A percentile compares a stretch with the other conserved stretches of the same genome.
Evolutionary conservation across 2,113 vertebrate genomes (phyloP).

Genomic region (Erpornis zantholeuca): DNA sequence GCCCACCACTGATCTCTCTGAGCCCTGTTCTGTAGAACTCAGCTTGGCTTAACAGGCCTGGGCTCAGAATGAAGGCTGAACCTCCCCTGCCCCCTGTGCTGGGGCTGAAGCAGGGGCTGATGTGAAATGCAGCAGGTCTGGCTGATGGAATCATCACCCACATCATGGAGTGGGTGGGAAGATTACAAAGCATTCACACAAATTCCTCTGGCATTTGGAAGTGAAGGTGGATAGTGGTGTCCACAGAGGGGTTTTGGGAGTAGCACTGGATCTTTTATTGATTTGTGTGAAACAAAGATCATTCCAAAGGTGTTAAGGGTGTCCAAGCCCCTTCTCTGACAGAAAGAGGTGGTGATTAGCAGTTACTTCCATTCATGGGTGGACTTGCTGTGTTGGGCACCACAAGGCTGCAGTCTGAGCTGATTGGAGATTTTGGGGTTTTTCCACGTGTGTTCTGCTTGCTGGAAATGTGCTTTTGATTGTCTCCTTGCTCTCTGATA

Average conservation of each 20-base stretch:
- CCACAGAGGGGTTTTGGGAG: background rate
- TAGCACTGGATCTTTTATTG: background rate
- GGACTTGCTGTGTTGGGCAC: background rate
- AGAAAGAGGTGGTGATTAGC: background rate
- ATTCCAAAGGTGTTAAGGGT: background rate
- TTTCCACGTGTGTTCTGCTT: background rate
- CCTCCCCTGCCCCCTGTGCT: background rate
- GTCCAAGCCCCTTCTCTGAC: background rate
- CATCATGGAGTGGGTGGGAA: background rate
- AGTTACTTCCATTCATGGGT: background rate
- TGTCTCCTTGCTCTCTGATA: background rate
- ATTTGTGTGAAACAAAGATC: background rate
- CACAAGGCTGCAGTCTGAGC: background rate
- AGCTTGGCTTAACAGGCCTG: background rate
- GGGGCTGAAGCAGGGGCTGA: background rate
- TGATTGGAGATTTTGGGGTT: rapidly evolving
- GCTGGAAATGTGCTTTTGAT: background rate
- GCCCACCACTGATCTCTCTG: background rate
- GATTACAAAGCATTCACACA: background rate
- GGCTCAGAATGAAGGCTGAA: background rate
- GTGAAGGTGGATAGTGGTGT: background rate
- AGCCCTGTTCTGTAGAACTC: background rate
- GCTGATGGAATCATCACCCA: background rate
- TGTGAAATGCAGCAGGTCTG: background rate
- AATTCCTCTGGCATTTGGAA: background rate